A percentile compares a stretch with the other conserved stretches of the same genome.
Evolutionary conservation across 2,888 invertebrate species (phyloP).

Genomic region (Incurvaria masculella): DNA sequence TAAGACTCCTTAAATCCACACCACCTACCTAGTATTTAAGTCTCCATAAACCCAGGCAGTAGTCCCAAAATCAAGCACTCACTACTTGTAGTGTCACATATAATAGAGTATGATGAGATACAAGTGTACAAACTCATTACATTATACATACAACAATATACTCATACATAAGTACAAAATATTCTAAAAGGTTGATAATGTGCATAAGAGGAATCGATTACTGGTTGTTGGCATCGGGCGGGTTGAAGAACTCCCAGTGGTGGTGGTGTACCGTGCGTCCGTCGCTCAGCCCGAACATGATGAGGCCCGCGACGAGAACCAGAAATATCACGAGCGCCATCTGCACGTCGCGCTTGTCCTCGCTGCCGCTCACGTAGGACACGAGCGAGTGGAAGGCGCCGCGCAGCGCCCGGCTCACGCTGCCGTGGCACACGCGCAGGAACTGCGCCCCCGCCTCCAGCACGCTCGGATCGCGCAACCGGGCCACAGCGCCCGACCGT

Average conservation of each 20-base stretch:
- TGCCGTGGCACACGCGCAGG: conserved; percentile 64
- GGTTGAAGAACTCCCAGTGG: conserved; percentile 88
- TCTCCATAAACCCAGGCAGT: no score
- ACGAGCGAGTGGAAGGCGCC: conserved; percentile 65
- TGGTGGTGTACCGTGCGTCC: conserved; percentile 74
- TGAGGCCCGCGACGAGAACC: conserved; percentile 71
- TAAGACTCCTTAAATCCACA: no score
- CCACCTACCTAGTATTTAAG: no score
- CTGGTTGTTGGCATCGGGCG: conserved; percentile 58
- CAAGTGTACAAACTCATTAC: no score
- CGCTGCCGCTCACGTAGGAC: conserved; percentile 58
- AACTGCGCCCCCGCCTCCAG: conserved; percentile 69
- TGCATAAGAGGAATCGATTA: background rate
- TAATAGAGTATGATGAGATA: no score
- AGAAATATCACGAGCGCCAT: conserved; percentile 76
- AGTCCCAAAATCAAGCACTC: no score
- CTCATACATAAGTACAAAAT: no score
- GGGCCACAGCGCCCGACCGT: conserved; percentile 34
- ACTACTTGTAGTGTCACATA: no score
- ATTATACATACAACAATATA: no score
- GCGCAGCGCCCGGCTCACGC: conserved; percentile 62
- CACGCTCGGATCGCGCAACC: conserved; percentile 62
- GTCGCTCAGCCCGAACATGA: conserved; percentile 71
- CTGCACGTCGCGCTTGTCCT: conserved; percentile 70
- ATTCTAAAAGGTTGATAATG: no score